A percentile compares a stretch with the other conserved stretches of the same genome.
These are phyloP conservation scores for Tyria jacobaeae DNA, from an alignment of 2,888 invertebrate species.

Conservation along the genomic window DNA sequence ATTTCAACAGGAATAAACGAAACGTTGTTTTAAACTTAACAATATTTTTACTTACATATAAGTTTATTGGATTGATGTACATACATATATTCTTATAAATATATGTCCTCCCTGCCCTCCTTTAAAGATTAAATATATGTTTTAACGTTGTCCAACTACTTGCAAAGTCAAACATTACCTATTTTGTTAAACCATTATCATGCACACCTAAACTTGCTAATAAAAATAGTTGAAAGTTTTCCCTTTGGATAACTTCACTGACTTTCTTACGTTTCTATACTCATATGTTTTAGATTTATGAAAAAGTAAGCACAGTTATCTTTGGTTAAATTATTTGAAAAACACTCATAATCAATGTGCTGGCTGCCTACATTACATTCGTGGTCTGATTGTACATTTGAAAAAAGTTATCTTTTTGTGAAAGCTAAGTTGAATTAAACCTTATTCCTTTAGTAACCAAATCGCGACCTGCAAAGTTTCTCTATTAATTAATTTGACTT, in stretches of 20 bases:
- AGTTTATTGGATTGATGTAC: no score
- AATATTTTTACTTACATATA: no score
- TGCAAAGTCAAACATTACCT: background rate
- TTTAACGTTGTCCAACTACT: no score
- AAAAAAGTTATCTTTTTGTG: no score
- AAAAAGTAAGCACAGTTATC: background rate
- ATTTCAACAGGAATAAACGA: background rate
- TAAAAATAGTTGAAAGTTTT: conserved; percentile 23
- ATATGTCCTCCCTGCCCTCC: no score
- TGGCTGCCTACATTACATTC: no score
- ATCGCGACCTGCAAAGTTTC: background rate
- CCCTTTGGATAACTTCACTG: conserved; percentile 14
- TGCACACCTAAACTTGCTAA: conserved; percentile 20
- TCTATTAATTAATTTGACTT: background rate
- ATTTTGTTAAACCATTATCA: conserved; percentile 8
- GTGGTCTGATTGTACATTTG: no score
- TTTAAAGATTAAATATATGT: no score
- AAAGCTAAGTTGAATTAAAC: no score
- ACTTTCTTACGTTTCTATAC: background rate
- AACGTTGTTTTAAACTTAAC: conserved; percentile 5
- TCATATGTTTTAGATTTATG: no score
- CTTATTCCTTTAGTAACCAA: background rate
- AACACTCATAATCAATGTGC: background rate
- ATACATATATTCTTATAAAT: background rate
- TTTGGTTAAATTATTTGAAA: background rate